A percentile compares a stretch with the other conserved stretches of the same genome.
Conservation (phyloP, 2,888 invertebrate genomes). For the Toxonevra muliebris region DNA sequence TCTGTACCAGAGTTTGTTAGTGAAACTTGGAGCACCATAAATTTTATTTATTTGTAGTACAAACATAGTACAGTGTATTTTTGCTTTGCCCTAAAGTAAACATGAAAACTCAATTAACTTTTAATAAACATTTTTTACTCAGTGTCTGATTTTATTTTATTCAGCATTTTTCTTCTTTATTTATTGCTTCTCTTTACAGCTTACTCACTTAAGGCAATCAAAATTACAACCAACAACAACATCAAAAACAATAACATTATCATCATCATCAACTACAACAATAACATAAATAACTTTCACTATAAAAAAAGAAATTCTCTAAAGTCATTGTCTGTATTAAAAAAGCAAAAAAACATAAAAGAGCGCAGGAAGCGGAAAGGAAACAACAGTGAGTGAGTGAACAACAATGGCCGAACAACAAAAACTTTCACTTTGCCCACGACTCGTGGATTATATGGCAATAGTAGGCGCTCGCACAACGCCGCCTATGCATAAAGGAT, state of each 20-base stretch:
- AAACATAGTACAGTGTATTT: no score
- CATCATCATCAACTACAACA: background rate
- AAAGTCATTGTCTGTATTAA: background rate
- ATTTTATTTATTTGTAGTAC: no score
- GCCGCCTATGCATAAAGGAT: slow-evolving; percentile 68
- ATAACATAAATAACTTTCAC: background rate
- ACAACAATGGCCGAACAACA: slow-evolving; percentile 70
- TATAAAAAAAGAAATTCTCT: background rate
- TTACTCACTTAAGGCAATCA: no score
- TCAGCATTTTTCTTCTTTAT: no score
- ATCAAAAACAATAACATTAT: no score
- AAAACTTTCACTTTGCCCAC: slow-evolving; percentile 84
- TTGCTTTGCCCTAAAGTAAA: background rate
- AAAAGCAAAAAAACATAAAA: slow-evolving; percentile 13
- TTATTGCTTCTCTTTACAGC: no score
- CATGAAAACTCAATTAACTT: background rate
- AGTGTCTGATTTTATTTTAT: no score
- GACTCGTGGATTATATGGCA: slow-evolving; percentile 94
- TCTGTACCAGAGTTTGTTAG: no score
- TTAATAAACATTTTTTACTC: background rate
- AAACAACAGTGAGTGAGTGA: slow-evolving; percentile 5
- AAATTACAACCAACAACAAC: no score
- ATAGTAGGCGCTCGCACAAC: slow-evolving; percentile 91
- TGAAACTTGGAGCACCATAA: no score
- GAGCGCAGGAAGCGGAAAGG: slow-evolving; percentile 8